phyloP scores from a whole-genome alignment of 2,797 vertebrate genomes.

The Novumbra hubbsi region DNA sequence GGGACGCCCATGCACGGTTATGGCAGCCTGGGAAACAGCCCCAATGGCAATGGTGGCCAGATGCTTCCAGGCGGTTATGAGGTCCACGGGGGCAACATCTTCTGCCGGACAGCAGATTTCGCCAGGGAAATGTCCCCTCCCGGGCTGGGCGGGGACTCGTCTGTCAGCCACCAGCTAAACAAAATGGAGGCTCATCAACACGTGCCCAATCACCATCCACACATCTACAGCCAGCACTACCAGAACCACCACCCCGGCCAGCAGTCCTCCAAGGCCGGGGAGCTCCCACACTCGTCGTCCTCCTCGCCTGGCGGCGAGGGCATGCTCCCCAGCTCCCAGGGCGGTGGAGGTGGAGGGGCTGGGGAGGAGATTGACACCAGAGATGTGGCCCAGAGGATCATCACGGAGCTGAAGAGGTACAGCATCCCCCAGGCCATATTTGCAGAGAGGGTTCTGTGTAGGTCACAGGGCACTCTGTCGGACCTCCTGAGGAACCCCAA shows the following conservation, averaged over 20 bases:
- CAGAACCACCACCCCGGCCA: constrained; percentile 75
- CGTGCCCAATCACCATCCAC: constrained; percentile 67
- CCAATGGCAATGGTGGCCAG: constrained; percentile 67
- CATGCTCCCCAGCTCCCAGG: constrained; percentile 62
- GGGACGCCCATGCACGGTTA: constrained; percentile 78
- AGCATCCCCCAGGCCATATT: constrained; percentile 88
- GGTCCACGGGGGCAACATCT: constrained; percentile 75
- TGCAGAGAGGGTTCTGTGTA: constrained; percentile 81
- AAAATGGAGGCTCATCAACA: constrained; percentile 79
- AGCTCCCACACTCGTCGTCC: constrained; percentile 70
- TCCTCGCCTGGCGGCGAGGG: constrained; percentile 65
- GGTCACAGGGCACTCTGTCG: constrained; percentile 84
- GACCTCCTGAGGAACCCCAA: constrained; percentile 87
- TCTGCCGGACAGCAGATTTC: constrained; percentile 80
- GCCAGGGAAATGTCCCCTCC: constrained; percentile 80
- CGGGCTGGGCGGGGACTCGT: constrained; percentile 63
- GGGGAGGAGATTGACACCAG: constrained; percentile 85
- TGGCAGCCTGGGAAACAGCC: constrained; percentile 69
- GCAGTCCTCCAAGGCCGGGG: constrained; percentile 73
- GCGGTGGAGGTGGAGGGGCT: constrained; percentile 41
- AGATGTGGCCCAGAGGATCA: constrained; percentile 85
- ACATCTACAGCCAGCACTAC: constrained; percentile 76
- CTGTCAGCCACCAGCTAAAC: constrained; percentile 73
- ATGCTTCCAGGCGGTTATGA: constrained; percentile 78
- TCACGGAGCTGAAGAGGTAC: constrained; percentile 84